Percentiles rank a stretch among this genome's conserved stretches.
These are phyloP conservation scores for Sicus ferrugineus DNA, from an alignment of 2,888 invertebrate species.

Conservation along the genomic window DNA sequence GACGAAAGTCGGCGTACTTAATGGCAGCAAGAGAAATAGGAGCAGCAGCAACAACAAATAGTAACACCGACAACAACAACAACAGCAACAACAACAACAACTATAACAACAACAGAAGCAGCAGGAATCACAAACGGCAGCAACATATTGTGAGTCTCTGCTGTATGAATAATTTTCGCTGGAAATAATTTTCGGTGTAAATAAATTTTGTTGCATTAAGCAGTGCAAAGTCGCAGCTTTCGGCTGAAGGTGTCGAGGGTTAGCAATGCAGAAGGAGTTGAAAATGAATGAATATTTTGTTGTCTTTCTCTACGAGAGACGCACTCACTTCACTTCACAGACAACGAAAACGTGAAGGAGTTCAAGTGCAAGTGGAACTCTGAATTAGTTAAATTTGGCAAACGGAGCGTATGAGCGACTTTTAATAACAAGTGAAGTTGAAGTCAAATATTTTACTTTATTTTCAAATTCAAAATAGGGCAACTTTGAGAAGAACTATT, in stretches of 20 bases:
- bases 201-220: constrained; percentile 28
- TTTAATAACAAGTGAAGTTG: background rate
- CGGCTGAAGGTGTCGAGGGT: background rate
- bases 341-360: too few relatives aligned
- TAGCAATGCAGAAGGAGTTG: background rate
- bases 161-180: constrained; percentile 27
- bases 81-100: constrained; percentile 15
- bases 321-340: too few relatives aligned
- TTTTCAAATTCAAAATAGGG: background rate
- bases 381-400: constrained; percentile 23
- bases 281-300: background rate
- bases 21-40: background rate
- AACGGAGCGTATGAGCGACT: constrained; percentile 5
- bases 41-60: background rate
- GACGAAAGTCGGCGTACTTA: too few relatives aligned
- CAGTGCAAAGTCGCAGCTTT: too few relatives aligned
- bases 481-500: too few relatives aligned
- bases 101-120: constrained; percentile 15
- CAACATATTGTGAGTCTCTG: constrained; percentile 32
- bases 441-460: constrained; percentile 3
- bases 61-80: constrained; percentile 1
- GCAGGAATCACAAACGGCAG: background rate
- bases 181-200: constrained; percentile 19
- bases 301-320: too few relatives aligned
- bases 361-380: background rate